phyloP scores from a whole-genome alignment of 2,113 vertebrate species.

The Sciurus niger region DNA sequence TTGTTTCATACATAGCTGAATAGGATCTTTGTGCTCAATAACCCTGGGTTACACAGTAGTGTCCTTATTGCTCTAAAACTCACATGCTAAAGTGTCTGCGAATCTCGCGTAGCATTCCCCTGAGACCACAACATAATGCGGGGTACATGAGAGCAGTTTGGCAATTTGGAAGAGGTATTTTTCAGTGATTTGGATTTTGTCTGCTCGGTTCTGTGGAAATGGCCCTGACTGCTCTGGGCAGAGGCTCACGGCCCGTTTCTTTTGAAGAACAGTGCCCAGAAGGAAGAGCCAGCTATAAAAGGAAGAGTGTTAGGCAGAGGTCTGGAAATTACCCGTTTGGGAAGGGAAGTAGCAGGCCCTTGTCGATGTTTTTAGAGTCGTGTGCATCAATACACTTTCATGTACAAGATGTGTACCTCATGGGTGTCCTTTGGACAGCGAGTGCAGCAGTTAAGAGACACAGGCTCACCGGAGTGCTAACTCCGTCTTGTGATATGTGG shows the following conservation, averaged over 20 bases:
- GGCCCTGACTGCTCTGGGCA: background rate
- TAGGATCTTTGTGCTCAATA: background rate
- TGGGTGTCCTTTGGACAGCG: background rate
- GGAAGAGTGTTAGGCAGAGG: background rate
- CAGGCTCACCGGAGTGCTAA: background rate
- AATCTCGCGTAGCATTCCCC: background rate
- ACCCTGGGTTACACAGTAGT: background rate
- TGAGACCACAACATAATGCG: background rate
- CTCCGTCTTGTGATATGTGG: background rate
- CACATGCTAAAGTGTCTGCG: background rate
- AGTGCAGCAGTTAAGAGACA: background rate
- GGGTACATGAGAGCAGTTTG: background rate
- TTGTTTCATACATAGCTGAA: constrained; percentile 8
- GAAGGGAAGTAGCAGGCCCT: background rate
- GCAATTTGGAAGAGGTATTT: fast-evolving
- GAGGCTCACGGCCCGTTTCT: background rate
- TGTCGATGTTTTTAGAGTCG: background rate
- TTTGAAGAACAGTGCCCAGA: background rate
- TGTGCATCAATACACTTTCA: background rate
- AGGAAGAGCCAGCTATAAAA: background rate
- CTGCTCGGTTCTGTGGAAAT: background rate
- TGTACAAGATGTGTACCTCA: background rate
- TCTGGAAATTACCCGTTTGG: background rate
- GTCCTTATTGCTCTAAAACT: constrained; percentile 1
- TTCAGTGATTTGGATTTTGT: background rate